Conservation (phyloP, 2,888 invertebrate genomes). For the Tipula lateralis region DNA sequence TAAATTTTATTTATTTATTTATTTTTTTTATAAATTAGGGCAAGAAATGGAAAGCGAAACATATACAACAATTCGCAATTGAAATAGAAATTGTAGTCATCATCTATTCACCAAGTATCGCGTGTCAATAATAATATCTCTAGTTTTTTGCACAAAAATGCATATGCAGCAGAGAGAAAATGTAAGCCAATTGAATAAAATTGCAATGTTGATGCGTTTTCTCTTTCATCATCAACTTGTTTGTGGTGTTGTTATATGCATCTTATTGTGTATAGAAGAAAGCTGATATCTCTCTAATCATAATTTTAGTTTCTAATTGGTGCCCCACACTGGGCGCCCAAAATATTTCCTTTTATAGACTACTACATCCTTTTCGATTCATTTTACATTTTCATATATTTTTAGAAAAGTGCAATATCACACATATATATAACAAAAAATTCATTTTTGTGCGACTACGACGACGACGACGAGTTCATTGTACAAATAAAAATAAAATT, state of each 20-base stretch:
- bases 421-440: neutral
- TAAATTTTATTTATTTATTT: too few relatives aligned
- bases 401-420: neutral
- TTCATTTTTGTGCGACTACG: neutral
- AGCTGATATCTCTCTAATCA: constrained; percentile 6
- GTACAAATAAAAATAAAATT: constrained; percentile 1
- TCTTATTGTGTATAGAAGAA: neutral
- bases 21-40: neutral
- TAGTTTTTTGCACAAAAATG: neutral
- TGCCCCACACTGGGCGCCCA: neutral
- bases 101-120: neutral
- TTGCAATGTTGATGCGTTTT: constrained; percentile 19
- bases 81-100: constrained; percentile 11
- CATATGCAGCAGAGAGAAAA: neutral
- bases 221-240: neutral
- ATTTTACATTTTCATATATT: neutral
- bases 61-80: neutral
- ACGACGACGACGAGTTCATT: neutral
- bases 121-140: constrained; percentile 13
- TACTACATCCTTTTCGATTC: neutral
- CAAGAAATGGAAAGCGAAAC: constrained; percentile 19
- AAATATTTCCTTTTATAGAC: neutral
- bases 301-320: neutral
- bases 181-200: neutral
- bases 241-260: constrained; percentile 5